Evolutionary conservation across 2,113 vertebrate species (phyloP).

Genomic region (Drymodes brunneopygia): DNA sequence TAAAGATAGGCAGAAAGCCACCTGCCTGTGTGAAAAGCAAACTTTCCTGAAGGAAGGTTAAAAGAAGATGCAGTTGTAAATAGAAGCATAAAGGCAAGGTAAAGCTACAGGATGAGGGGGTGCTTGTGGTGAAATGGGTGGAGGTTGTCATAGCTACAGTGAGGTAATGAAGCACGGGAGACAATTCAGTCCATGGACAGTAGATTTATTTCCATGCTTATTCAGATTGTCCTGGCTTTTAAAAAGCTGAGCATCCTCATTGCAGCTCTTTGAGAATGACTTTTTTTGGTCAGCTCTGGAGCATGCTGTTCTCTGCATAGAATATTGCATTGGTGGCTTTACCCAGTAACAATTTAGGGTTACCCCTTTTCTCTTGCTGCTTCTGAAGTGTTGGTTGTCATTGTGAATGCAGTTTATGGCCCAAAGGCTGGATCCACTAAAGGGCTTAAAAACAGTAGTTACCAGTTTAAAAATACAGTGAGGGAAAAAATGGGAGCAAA

Average conservation of each 20-base stretch:
- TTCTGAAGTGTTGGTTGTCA: not conserved
- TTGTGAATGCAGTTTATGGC: not conserved
- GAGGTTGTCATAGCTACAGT: not conserved
- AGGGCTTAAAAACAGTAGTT: not conserved
- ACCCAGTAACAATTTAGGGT: not conserved
- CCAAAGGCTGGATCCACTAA: not conserved
- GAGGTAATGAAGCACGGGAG: not conserved
- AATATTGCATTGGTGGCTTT: not conserved
- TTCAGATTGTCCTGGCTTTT: not conserved
- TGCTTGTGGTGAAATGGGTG: not conserved
- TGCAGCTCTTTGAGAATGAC: not conserved
- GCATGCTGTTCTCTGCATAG: not conserved
- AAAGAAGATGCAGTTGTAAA: not conserved
- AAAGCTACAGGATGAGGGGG: not conserved
- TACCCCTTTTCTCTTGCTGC: not conserved
- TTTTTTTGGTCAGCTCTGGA: not conserved
- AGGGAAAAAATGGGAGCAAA: not conserved
- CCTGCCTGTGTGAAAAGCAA: not conserved
- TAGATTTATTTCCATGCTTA: not conserved
- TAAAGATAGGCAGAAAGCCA: not conserved
- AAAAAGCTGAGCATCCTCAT: not conserved
- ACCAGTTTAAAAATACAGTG: not conserved
- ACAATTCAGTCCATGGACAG: not conserved
- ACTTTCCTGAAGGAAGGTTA: not conserved
- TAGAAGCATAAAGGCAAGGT: not conserved